Evolutionary conservation across 2,797 vertebrate genomes (phyloP), one percentile per base, ranked within the genome.

Genomic region (Hipposideros larvatus): DNA sequence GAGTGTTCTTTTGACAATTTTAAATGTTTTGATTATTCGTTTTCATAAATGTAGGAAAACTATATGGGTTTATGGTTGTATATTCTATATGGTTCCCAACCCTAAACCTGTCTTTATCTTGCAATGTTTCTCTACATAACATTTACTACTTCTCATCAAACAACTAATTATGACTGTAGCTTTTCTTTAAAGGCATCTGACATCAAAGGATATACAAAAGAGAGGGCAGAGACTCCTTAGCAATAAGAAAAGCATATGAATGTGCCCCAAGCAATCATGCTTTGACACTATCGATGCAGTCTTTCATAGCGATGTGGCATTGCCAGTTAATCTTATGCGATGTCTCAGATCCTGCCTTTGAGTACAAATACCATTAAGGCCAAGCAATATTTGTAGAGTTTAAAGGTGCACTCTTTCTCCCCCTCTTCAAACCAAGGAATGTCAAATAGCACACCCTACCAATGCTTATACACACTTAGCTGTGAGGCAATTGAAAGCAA

Each of bases 181-280:
- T 94, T 94, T 66, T 85, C 66, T 90, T 91, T 88, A 90, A 88
- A 92, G 71, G 13, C 10, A 82, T 66, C 5, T 43, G 43, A 34
- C 31, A 74, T 86, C 53, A 94, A 93, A 89, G 24, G 70, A 66
- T 8, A 55, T 16, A 57, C 2, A 83, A 87, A 46, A 53, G 7
- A 70, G 18, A 94, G 41, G 46, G 26, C 24, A 57, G 19, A 92
- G 19, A 63, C 68, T 75, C 75, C 37, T 31, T 61, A 66, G 78
- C 37, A 87, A 84, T 57, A 66, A 86, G 75, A 90, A 87, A 89
- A 74, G 22, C 22, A 61, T 57, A 75, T 22, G 24, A 53, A 59
- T 68, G 31, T 88, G 26, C 24, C 78, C 68, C 61, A 28, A 66
- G 11, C 31, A 48, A 51, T 63, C 21, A 2, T 5, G 11, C n/a